Evolutionary conservation across 2,113 vertebrate genomes (phyloP).

Genomic region (Pandion haliaetus): DNA sequence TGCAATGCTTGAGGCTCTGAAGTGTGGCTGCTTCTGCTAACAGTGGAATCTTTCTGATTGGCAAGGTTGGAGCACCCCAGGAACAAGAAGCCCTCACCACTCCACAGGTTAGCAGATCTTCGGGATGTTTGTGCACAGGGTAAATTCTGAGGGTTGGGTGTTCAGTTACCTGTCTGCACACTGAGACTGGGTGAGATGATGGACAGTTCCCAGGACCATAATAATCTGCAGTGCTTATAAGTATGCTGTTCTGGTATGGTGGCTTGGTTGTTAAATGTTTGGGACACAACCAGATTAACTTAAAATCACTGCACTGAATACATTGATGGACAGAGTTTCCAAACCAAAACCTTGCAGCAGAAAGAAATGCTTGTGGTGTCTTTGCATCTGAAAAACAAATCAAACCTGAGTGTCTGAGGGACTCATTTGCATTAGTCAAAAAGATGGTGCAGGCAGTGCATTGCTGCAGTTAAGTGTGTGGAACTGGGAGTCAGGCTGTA

Average conservation of each 20-base stretch:
- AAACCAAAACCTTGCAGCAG: background rate
- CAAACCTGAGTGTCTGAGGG: background rate
- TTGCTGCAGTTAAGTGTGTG: background rate
- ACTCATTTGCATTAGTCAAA: background rate
- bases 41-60: constrained; percentile 55
- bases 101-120: constrained; percentile 48
- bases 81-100: constrained; percentile 55
- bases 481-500: background rate
- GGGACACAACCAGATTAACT: background rate
- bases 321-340: background rate
- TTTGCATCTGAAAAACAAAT: background rate
- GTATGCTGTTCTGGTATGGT: background rate
- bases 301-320: background rate
- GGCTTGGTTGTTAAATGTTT: background rate
- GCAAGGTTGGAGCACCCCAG: constrained; percentile 54
- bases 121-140: background rate
- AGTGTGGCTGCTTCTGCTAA: constrained; percentile 51
- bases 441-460: background rate
- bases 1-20: constrained; percentile 32
- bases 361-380: background rate
- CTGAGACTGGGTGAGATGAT: background rate
- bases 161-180: background rate
- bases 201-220: background rate
- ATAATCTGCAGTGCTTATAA: background rate
- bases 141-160: background rate